Base-by-base conservation (phyloP, 2,113 vertebrate genomes). In the Nematolebias whitei region DNA sequence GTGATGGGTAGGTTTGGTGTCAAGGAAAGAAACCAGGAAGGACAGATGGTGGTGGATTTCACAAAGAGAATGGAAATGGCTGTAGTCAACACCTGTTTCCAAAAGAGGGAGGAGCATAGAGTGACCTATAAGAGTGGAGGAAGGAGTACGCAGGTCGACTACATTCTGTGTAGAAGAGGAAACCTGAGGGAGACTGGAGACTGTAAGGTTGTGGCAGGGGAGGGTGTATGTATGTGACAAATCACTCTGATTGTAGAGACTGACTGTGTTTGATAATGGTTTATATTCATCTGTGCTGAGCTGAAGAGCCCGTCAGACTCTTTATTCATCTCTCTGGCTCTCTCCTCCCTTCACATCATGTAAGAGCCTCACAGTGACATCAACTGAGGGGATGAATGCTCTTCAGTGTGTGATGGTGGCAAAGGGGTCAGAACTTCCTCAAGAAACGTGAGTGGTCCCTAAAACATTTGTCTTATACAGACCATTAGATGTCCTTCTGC, bases 281-380 rank as follows among this genome's bases (percentile, higher is more conserved):
- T 89, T 91, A 90, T 90, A 90, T 90, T 92, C 90, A 91, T 89
- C 87, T 88, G 78, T 69, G 85, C 76, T 84, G 84, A 88, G 88
- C 60, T 81, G 79, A 69, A 75, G 72, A 83, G 87, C 85, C 89
- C 78, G 56, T 43, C 82, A 89, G 89, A 89, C 86, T 85, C 81
- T 83, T 71, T 78, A 81, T 86, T 85, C 85, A 86, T 74, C 72
- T 53, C 74, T 61, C 48, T 69, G 69, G 65, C 63, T 29, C 65
- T 76, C 71, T 84, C 51, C 57, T 56, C 44, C 55, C n/a, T 26
- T 62, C 44, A 16, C 60, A 70, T 47, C 66, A 68, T 45, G 66
- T 48, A 82, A 57, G 71, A 63, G 63, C 71, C 59, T 58, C 69
- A 51, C 18, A 63, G 69, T 53, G 75, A 79, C 79, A 78, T 63